Base-by-base conservation (phyloP, 1,140 invertebrate species). In the Scylla paramamosain region DNA sequence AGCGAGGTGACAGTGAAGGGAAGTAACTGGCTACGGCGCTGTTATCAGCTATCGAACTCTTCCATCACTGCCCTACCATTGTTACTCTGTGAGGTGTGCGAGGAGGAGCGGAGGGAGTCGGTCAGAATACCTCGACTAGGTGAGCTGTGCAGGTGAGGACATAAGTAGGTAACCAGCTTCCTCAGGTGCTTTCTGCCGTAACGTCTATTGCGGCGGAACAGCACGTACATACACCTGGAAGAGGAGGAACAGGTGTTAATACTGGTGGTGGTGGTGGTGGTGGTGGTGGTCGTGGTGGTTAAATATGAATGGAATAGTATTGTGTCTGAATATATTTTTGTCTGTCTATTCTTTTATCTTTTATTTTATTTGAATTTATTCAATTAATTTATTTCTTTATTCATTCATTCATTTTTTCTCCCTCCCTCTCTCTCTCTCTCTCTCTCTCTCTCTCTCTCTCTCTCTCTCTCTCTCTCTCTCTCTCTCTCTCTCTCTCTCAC, bases 191-290 rank as follows among this genome's bases (percentile, higher is more conserved):
- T 82, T 32, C 32, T 89, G n/a, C 91, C 77, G 28, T 91, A 93
- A 4, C 94, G 91, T 46, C 88, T 83, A 10, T 95, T 52, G 8
- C 94, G 94, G 7, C 94, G 91, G 84, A 95, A 88, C 0, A 95
- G 52, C 46, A 95, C 94, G 52, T 95, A 95, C 94, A 95, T 89
- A 89, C 32, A 95, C 84, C 94, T 95, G 91, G 7, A 46, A 87
- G 45, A n/a, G 6, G 28, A 84, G 12, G 7, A 48, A 29, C 28
- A 82, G 0, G 20, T 4, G 32, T 39, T 1, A 86, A n/a, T 77
- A n/a, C 1, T 59, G 16, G 52, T 59, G 10, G 52, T 59, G 0
- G 2, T 59, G 16, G 52, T 59, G 10, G 52, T 12, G 10, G 52
- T 59, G 16, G 52, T 59, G 16, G 52, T 59, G 10, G 46, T 48